These are phyloP conservation scores for Myiothlypis coronata DNA, from an alignment of 2,797 vertebrate genomes.

Conservation along the genomic window DNA sequence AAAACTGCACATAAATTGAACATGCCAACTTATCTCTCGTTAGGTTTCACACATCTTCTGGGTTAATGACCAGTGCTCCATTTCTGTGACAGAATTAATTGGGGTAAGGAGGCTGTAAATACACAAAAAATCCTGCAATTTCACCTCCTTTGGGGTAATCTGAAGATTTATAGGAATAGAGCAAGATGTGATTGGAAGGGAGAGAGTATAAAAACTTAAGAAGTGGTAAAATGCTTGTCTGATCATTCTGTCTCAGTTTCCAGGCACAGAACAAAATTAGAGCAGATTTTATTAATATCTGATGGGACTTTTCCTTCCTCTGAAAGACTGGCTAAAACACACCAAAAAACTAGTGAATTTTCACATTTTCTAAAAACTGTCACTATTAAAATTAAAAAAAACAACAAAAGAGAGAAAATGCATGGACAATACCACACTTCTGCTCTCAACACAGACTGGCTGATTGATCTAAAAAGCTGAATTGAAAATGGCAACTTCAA, in stretches of 20 bases:
- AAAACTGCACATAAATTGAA: constrained; percentile 56
- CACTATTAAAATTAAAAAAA: not conserved
- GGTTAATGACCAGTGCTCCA: constrained; percentile 3
- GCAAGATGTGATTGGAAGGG: not conserved
- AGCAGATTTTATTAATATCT: not conserved
- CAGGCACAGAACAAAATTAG: not conserved
- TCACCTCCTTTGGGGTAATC: not conserved
- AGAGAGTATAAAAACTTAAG: not conserved
- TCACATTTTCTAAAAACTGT: not conserved
- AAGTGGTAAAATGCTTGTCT: not conserved
- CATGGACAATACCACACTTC: not conserved
- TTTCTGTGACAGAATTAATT: constrained; percentile 14
- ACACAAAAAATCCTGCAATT: not conserved
- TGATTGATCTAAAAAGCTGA: not conserved
- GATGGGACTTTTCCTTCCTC: not conserved
- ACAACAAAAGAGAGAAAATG: not conserved
- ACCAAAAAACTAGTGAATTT: not conserved
- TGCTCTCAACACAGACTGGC: not conserved
- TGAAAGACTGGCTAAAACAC: not conserved
- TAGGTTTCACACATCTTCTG: constrained; percentile 20
- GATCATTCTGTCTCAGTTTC: not conserved
- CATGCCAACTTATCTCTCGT: not conserved
- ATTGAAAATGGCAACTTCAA: not conserved
- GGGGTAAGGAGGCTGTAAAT: constrained; percentile 6
- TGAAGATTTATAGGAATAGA: not conserved